Conservation (phyloP, 2,797 vertebrate species). For the Parambassis ranga region DNA sequence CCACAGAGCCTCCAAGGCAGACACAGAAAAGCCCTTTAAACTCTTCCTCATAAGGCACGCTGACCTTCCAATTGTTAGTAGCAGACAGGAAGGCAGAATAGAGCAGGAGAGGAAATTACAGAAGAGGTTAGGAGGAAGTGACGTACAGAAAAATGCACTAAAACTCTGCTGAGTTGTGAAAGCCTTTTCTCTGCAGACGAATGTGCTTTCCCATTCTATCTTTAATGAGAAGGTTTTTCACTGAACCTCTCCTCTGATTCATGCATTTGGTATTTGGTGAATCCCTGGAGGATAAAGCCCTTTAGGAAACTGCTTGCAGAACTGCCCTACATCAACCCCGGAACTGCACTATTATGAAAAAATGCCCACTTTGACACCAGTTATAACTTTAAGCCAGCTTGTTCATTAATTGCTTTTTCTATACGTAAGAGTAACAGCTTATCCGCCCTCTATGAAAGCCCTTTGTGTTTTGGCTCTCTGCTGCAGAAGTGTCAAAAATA, state of each 20-base stretch:
- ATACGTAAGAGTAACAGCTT: conserved; percentile 20
- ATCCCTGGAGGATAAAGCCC: conserved; percentile 26
- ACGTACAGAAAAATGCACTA: conserved; percentile 21
- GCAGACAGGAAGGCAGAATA: conserved; percentile 31
- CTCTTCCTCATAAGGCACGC: conserved; percentile 33
- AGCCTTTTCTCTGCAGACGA: conserved; percentile 7
- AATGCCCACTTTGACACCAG: conserved; percentile 16
- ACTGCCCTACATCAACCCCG: conserved; percentile 5
- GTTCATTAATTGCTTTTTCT: conserved; percentile 36
- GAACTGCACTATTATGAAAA: conserved; percentile 22
- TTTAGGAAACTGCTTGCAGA: conserved; percentile 42
- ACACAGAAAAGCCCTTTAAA: conserved; percentile 55
- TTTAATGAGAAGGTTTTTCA: conserved; percentile 39
- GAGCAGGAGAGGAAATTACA: conserved; percentile 36
- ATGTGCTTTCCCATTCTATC: conserved; percentile 7
- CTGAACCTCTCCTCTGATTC: conserved; percentile 22
- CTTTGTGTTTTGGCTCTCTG: background rate
- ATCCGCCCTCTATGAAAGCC: background rate
- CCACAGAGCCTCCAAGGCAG: conserved; percentile 18
- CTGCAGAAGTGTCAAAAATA: conserved; percentile 13
- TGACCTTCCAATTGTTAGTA: conserved; percentile 32
- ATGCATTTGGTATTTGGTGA: conserved; percentile 32
- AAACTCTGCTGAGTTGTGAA: conserved; percentile 5
- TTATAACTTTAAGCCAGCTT: conserved; percentile 12
- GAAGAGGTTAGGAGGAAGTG: conserved; percentile 7